A percentile compares a stretch with the other conserved stretches of the same genome.
Conservation (phyloP, 2,797 vertebrate genomes). For the Etheostoma nigrum region DNA sequence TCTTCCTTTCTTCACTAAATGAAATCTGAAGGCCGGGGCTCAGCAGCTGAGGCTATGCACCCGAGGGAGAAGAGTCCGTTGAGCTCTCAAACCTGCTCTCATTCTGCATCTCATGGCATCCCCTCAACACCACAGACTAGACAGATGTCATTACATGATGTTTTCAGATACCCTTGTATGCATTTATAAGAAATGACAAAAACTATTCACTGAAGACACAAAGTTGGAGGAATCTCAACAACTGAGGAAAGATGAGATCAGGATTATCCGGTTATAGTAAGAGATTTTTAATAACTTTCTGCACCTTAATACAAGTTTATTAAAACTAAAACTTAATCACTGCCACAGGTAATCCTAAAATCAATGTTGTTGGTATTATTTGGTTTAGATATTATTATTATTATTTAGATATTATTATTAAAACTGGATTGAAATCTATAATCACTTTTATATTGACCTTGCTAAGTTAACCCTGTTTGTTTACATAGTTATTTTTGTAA, state of each 20-base stretch:
- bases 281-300: not conserved
- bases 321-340: constrained; percentile 10
- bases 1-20: constrained; percentile 56
- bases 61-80: not conserved
- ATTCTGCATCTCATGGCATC: constrained; percentile 6
- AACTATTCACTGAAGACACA: not conserved
- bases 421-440: not conserved
- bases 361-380: not conserved
- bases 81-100: constrained; percentile 21
- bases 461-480: not conserved
- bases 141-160: not conserved
- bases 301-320: constrained; percentile 11
- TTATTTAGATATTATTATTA: constrained; percentile 7
- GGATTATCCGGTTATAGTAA: not conserved
- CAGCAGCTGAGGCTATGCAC: constrained; percentile 34
- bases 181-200: not conserved
- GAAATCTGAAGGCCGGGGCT: constrained; percentile 60
- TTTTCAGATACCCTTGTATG: not conserved
- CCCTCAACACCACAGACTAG: not conserved
- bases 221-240: not conserved
- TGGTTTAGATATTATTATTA: constrained; percentile 13
- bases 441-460: not conserved
- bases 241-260: not conserved
- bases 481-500: not conserved
- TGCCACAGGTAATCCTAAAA: not conserved